These are phyloP conservation scores for Halocaridina rubra DNA, from an alignment of 2,888 invertebrate species.

Conservation along the genomic window DNA sequence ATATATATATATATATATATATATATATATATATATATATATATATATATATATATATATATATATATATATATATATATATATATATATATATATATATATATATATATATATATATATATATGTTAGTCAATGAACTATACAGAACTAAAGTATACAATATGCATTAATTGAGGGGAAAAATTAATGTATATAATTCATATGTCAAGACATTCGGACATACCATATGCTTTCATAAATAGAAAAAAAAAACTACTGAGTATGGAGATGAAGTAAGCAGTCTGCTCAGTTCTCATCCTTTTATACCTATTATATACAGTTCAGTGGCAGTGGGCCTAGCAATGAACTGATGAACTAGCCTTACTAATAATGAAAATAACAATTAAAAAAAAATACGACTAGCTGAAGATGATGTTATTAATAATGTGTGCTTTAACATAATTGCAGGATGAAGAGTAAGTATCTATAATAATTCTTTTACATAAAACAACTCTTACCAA, in stretches of 20 bases:
- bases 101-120: too few relatives aligned
- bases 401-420: not conserved
- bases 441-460: not conserved
- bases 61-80: too few relatives aligned
- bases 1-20: too few relatives aligned
- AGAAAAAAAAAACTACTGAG: not conserved
- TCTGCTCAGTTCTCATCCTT: not conserved
- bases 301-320: constrained; percentile 43
- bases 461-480: constrained; percentile 44
- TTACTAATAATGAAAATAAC: too few relatives aligned
- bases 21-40: too few relatives aligned
- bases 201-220: not conserved
- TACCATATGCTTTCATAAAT: not conserved
- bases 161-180: not conserved
- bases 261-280: not conserved
- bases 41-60: too few relatives aligned
- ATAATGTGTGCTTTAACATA: not conserved
- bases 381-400: not conserved
- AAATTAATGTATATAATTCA: constrained; percentile 24
- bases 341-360: constrained; percentile 23
- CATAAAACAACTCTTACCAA: constrained; percentile 43
- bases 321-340: constrained; percentile 46
- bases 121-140: too few relatives aligned
- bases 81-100: too few relatives aligned
- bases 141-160: too few relatives aligned